Evolutionary conservation across 2,113 vertebrate genomes (phyloP).

Genomic region (Alectura lathami): DNA sequence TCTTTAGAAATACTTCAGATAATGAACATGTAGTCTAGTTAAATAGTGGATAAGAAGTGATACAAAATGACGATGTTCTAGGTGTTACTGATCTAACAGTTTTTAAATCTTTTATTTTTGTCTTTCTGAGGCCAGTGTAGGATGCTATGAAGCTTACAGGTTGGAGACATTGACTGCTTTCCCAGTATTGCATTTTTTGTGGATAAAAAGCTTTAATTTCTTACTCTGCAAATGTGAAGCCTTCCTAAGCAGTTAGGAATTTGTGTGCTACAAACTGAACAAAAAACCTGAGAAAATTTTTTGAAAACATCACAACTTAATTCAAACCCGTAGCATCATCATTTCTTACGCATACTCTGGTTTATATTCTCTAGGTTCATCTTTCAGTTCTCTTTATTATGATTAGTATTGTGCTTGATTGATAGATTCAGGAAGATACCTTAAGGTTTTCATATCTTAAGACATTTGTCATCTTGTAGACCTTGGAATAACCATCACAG

Average conservation of each 20-base stretch:
- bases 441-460: not conserved
- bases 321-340: not conserved
- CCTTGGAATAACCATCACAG: not conserved
- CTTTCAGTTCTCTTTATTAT: not conserved
- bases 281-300: not conserved
- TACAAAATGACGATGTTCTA: not conserved
- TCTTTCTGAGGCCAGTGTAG: not conserved
- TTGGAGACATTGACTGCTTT: not conserved
- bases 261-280: not conserved
- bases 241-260: not conserved
- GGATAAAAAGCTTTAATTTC: not conserved
- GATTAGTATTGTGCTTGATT: not conserved
- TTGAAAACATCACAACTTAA: not conserved
- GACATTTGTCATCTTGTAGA: not conserved
- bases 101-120: not conserved
- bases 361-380: not conserved
- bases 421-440: not conserved
- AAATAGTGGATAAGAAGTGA: not conserved
- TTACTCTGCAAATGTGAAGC: not conserved
- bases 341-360: not conserved
- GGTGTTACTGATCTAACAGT: not conserved
- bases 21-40: not conserved
- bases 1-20: conserved; percentile 23
- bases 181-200: not conserved
- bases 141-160: not conserved